Evolutionary conservation across 2,113 vertebrate genomes (phyloP), one percentile per base, ranked within the genome.

Genomic region (Oreochromis spilurus): DNA sequence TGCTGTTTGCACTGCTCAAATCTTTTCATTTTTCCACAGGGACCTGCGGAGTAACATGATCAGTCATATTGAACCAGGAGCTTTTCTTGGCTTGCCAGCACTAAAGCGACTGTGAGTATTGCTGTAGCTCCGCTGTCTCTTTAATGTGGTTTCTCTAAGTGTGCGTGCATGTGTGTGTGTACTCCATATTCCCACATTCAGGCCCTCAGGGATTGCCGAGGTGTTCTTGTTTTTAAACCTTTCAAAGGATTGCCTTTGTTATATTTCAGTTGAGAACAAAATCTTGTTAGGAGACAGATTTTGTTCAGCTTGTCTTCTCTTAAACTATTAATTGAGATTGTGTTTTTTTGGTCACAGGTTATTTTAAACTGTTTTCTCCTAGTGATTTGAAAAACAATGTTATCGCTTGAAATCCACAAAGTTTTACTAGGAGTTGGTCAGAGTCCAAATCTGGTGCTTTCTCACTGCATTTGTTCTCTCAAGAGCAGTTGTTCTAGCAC

Each of bases 41-140:
- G 98, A 99, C 91, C 96, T 99, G 82, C 97, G 97, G 93, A 99
- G 98, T 93, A 99, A 99, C 96, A 92, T 98, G 60, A 99, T 99
- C 93, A 98, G 96, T 89, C 97, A 92, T 34, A 97, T 99, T 90
- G 97, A 99, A 92, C 97, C 98, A 6, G 98, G 97, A 87, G 98
- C 98, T 82, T 99, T 99, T 92, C 94, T 97, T 82, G 98, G 98
- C 65, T 97, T 99, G 92, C 93, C 96, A 11, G 96, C 97, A 5
- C 96, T 99, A 52, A 99, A 99, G 95, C 96, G 97, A 96, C 95
- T 99, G 99, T 99, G 95, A 99, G 98, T 99, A 94, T 11, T 19
- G 17, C 21, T 40, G 55, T 34, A 31, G 13, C 38, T 79, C 78
- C 1, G 7, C 34, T 8, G 8, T 10, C 58, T 88, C 38, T 87